Evolutionary conservation across 2,113 vertebrate species (phyloP), one percentile per base, ranked within the genome.

Genomic region (Marmota flaviventris): DNA sequence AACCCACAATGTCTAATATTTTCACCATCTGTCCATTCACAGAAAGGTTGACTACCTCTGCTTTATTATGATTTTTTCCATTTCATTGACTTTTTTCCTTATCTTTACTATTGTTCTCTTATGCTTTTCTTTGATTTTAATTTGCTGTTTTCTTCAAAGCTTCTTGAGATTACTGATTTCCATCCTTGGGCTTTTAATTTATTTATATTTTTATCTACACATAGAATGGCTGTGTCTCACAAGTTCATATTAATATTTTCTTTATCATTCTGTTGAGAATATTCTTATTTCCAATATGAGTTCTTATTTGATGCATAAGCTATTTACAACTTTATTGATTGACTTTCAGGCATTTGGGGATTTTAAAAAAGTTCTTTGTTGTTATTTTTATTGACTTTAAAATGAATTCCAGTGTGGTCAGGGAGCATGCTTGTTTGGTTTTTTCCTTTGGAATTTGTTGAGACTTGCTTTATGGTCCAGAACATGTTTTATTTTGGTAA

Each of bases 361-460:
- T 75, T 88, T 91, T 69, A 42, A 5, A 11, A 39, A 63, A 39
- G 25, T 39, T 18, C 39, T 39, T 63, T 83, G 14, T 92, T 82
- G 61, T 53, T 14, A 27, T 82, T 85, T 13, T 72, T 70, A n/a
- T 34, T 69, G 27, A 25, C 45, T 85, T 85, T 96, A 90, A 79
- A 17, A 65, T 85, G 53, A 79, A 65, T 81, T 79, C 53, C 42
- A 27, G 34, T 34, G 37, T 77, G 34, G 39, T 76, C 39, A 82
- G 58, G 61, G 72, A 77, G 42, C 18, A 73, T 29, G 72, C 17
- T 77, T 69, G 34, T 22, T 16, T 76, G 42, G 79, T 85, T 81
- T 90, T 70, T 79, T 61, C 78, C 79, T 77, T 72, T 89, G 29
- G 70, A 85, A 70, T 85, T 85, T 72, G 12, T 72, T 70, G n/a